phyloP scores from a whole-genome alignment of 1,140 invertebrate species.

The Leucophenga varia region DNA sequence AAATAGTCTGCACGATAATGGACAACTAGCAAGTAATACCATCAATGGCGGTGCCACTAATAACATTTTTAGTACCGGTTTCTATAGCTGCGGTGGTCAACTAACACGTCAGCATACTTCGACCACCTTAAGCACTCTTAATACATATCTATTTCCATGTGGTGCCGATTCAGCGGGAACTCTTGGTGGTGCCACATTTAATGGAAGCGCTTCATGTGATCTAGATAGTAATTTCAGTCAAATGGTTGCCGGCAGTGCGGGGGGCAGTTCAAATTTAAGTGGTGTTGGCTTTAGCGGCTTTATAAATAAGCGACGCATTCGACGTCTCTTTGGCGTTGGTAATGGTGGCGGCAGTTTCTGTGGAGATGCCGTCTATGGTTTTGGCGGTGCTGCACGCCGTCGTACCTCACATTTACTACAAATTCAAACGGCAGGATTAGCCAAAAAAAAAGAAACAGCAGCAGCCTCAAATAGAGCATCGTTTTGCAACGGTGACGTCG shows the following conservation, averaged over 20 bases:
- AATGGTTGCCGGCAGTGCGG: slow-evolving; percentile 38
- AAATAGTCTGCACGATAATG: slow-evolving; percentile 7
- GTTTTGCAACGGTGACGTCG: slow-evolving; percentile 44
- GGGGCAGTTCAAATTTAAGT: slow-evolving; percentile 21
- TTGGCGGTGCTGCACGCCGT: slow-evolving; percentile 21
- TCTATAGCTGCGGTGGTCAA: slow-evolving; percentile 5
- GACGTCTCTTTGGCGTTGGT: slow-evolving; percentile 40
- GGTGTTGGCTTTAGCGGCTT: slow-evolving; percentile 44
- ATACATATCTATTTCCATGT: slow-evolving; percentile 52
- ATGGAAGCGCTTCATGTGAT: slow-evolving; percentile 41
- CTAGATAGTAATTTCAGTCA: slow-evolving; percentile 52
- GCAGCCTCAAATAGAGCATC: slow-evolving; percentile 39
- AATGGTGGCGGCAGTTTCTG: slow-evolving; percentile 3
- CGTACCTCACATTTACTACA: slow-evolving; percentile 47
- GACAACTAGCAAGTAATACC: slow-evolving; percentile 1
- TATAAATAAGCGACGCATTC: slow-evolving; percentile 46
- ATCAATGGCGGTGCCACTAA: slow-evolving; percentile 2
- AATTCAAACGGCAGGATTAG: slow-evolving; percentile 24
- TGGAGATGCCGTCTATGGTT: slow-evolving; percentile 25
- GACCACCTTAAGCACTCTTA: slow-evolving; percentile 46
- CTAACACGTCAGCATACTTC: slow-evolving; percentile 30
- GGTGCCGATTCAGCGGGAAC: slow-evolving; percentile 45
- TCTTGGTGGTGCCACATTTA: slow-evolving; percentile 29
- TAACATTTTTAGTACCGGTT: slow-evolving; percentile 9
- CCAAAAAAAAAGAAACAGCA: slow-evolving; percentile 37